Conservation (phyloP, 2,797 vertebrate genomes). For the Anguilla anguilla region DNA sequence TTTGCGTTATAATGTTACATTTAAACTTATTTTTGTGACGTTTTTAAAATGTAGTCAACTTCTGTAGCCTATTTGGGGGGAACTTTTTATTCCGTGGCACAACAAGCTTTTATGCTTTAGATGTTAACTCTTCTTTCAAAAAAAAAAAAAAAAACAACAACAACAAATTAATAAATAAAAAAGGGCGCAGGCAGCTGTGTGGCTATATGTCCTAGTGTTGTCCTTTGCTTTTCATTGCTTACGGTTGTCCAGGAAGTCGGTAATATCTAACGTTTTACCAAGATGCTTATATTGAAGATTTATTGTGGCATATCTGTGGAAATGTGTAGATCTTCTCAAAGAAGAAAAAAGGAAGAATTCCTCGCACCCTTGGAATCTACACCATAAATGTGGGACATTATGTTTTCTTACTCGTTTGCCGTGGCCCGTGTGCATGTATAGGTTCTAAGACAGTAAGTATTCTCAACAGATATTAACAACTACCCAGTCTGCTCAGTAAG, state of each 20-base stretch:
- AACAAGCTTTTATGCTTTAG: neutral
- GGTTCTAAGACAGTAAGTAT: neutral
- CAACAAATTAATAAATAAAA: neutral
- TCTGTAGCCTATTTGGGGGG: neutral
- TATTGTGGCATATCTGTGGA: no score
- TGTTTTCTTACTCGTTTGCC: neutral
- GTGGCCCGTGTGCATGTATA: neutral
- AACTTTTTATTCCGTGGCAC: neutral
- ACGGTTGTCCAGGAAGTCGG: neutral
- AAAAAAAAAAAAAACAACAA: no score
- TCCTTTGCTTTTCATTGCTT: neutral
- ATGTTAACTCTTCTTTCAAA: neutral
- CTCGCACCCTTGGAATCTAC: no score
- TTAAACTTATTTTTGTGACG: neutral
- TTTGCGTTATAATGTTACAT: neutral
- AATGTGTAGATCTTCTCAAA: no score
- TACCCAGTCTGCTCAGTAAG: neutral
- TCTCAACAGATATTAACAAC: neutral
- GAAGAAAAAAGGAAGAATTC: no score
- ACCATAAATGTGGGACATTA: neutral
- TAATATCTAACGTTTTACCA: no score
- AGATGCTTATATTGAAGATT: no score
- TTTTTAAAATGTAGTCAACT: neutral
- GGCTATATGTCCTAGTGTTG: no score
- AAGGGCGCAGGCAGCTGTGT: neutral